A percentile compares a stretch with the other conserved stretches of the same genome.
Evolutionary conservation across 2,113 vertebrate species (phyloP).

Genomic region (Orthochromis malagaraziensis): DNA sequence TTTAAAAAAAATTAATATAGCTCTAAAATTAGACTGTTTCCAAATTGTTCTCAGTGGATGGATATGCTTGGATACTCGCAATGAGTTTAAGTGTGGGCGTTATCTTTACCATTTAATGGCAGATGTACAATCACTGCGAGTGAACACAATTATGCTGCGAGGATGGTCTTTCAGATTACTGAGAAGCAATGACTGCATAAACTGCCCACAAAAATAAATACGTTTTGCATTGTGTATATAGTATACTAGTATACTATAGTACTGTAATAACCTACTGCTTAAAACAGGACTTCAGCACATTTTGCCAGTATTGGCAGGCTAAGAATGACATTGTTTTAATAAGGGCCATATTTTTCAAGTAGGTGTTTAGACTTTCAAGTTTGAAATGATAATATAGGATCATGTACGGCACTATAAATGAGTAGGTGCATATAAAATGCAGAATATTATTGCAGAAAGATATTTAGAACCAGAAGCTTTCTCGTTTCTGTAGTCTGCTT

Average conservation of each 20-base stretch:
- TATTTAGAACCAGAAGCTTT: background rate
- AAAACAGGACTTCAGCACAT: background rate
- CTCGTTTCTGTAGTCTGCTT: background rate
- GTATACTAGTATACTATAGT: background rate
- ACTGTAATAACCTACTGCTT: background rate
- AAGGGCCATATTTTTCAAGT: background rate
- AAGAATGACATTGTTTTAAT: background rate
- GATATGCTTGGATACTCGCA: background rate
- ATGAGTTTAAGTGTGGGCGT: background rate
- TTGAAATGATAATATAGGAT: background rate
- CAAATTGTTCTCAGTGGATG: background rate
- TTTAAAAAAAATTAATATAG: slow-evolving; percentile 32
- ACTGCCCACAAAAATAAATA: background rate
- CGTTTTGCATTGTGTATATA: background rate
- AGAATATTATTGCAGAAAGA: background rate
- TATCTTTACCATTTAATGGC: slow-evolving; percentile 31
- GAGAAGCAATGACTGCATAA: background rate
- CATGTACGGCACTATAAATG: background rate
- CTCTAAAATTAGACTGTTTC: slow-evolving; percentile 21
- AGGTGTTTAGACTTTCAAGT: background rate
- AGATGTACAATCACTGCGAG: background rate
- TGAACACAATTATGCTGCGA: background rate
- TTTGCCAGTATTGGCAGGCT: background rate
- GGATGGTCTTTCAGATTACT: background rate
- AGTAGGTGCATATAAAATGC: background rate